Base-by-base conservation (phyloP, 2,113 vertebrate species). In the Oreotrochilus melanogaster region DNA sequence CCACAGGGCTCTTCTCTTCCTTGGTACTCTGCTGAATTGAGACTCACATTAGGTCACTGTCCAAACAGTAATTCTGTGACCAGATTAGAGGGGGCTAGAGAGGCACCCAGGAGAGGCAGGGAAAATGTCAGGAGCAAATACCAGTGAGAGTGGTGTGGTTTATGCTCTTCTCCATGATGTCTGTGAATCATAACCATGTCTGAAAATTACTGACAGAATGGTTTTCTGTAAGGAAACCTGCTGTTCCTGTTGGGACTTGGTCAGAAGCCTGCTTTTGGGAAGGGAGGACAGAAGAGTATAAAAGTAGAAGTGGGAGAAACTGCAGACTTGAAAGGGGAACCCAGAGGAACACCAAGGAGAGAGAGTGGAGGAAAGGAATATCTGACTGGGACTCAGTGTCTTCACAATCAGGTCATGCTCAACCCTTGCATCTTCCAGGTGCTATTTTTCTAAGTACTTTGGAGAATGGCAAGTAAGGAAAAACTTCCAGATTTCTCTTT, bases 321-420 rank as follows among this genome's bases (percentile, higher is more conserved):
- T 60, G 3, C 50, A 69, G 39, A 28, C n/a, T 86, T 45, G 35
- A 88, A 85, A 73, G 19, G 23, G 14, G 47, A 82, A 88, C 58
- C 25, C 0, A 0, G 4, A 42, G 75, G 30, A 60, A 7, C 18
- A 27, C 1, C 2, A 45, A 53, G 47, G 51, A 69, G 45, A 60
- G 42, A 51, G 7, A 3, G 14, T 0, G 0, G 35, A 70, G 43
- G 42, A 78, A 85, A 56, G 18, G n/a, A 70, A 24, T 66, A 11
- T 23, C 25, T 91, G 65, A 58, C 23, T 35, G 33, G 48, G 25
- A 64, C 33, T 39, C 24, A 27, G 47, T 15, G 21, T 51, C 75
- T 54, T 72, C 47, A 60, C 15, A 31, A 1, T 51, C 43, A 54
- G 2, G 1, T 72, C 19, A 14, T 1, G 0, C 5, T 47, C 19